phyloP scores from a whole-genome alignment of 2,888 invertebrate species.

The Pherbina coryleti region DNA sequence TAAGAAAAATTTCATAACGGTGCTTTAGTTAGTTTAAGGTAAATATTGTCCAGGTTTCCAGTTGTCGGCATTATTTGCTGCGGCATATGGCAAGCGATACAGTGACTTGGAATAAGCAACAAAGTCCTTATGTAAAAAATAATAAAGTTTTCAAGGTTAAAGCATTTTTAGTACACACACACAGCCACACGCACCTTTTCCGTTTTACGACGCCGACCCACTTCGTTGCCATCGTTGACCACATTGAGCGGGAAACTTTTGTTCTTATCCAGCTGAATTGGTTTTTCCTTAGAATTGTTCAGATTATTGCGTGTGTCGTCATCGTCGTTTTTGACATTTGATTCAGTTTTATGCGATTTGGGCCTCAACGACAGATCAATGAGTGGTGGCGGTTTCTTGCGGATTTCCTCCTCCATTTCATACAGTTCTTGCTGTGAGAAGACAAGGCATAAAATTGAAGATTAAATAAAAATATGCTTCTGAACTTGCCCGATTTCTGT shows the following conservation, averaged over 20 bases:
- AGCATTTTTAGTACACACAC: background rate
- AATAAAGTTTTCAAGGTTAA: background rate
- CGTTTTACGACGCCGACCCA: slow-evolving; percentile 38
- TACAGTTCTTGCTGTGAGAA: slow-evolving; percentile 60
- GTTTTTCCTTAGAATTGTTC: slow-evolving; percentile 34
- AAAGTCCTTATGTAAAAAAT: slow-evolving; percentile 53
- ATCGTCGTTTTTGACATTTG: background rate
- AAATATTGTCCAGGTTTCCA: slow-evolving; percentile 60
- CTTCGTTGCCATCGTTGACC: slow-evolving; percentile 34
- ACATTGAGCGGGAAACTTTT: slow-evolving; percentile 37
- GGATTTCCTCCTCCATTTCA: slow-evolving; percentile 66
- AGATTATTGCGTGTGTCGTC: slow-evolving; percentile 22
- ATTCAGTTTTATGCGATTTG: slow-evolving; percentile 48
- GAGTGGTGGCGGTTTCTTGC: slow-evolving; percentile 60
- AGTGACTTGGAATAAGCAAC: slow-evolving; percentile 55
- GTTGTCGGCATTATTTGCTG: slow-evolving; percentile 50
- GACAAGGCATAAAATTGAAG: background rate
- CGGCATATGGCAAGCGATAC: slow-evolving; percentile 54
- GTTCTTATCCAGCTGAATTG: slow-evolving; percentile 33
- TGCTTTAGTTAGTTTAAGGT: slow-evolving; percentile 49
- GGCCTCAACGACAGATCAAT: slow-evolving; percentile 61
- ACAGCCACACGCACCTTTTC: slow-evolving; percentile 43
- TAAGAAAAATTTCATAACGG: background rate
- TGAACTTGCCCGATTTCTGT: slow-evolving; percentile 64
- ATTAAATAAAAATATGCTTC: background rate